Base-by-base conservation (phyloP, 2,797 vertebrate species). In the Sciurus vulgaris region DNA sequence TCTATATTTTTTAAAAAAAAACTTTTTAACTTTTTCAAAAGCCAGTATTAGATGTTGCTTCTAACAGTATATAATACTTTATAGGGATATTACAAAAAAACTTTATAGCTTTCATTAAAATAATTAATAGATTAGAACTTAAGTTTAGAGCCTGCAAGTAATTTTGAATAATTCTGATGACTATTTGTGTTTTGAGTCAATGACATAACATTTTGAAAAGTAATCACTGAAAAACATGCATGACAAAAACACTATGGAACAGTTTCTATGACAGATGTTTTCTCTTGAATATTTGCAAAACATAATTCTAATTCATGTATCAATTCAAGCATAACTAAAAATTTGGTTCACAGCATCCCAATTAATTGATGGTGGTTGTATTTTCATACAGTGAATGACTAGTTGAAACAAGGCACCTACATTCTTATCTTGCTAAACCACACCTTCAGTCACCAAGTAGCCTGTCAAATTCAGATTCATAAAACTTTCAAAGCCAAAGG, bases 111-210 rank as follows among this genome's bases (percentile, higher is more conserved):
- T 85, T 93, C 35, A 89, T 35, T 94, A 88, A 95, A 93, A 94
- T 85, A 92, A 92, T 0, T 76, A 38, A 91, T 47, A 91, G 94
- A 86, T 95, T 77, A 86, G 82, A 95, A 78, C 35, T 97, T 76
- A 95, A 88, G 14, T 85, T 89, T 4, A 89, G 79, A 14, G 35
- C 12, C 81, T 93, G 11, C 24, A 92, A 91, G 59, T 78, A 93
- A 93, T 94, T 89, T 89, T 72, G 13, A 20, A 69, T 26, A 83
- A 41, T 70, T 92, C 14, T 90, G 9, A 83, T 30, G 35, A 69
- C 72, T 92, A 70, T 70, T 94, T 90, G 22, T 76, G 30, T 61
- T 95, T 51, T 90, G 38, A 96, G 87, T 91, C 82, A 95, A 96
- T 93, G 65, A 61, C 49, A 91, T 24, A 84, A 49, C 44, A 93